Conservation (phyloP, 2,888 invertebrate genomes). For the Terebella lapidaria region DNA sequence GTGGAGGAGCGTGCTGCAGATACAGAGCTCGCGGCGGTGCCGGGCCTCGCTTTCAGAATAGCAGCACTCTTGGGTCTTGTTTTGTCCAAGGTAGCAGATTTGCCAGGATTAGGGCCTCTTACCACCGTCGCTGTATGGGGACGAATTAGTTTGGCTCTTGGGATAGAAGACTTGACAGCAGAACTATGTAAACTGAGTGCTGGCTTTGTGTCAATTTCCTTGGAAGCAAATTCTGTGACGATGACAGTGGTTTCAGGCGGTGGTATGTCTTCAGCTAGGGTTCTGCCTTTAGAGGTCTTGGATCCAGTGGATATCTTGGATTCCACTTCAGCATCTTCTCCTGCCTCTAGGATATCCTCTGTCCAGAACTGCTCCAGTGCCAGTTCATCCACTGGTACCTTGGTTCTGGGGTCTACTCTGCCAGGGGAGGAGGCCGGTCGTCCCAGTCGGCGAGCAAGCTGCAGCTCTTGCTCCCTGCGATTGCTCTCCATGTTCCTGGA, state of each 20-base stretch:
- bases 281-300: background rate
- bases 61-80: constrained; percentile 20
- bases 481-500: constrained; percentile 35
- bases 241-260: constrained; percentile 22
- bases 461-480: constrained; percentile 15
- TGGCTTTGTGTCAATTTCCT: background rate
- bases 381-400: constrained; percentile 36
- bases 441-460: background rate
- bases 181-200: background rate
- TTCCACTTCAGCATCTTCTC: constrained; percentile 10
- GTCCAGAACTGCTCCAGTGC: constrained; percentile 26
- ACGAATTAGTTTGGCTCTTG: constrained; percentile 36
- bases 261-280: background rate
- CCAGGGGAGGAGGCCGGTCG: constrained; percentile 47
- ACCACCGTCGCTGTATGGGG: constrained; percentile 28
- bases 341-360: constrained; percentile 1
- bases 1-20: background rate
- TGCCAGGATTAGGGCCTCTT: background rate
- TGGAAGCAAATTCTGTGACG: constrained; percentile 20
- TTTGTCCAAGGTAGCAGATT: background rate
- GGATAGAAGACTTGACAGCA: constrained; percentile 34
- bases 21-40: background rate
- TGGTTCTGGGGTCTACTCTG: constrained; percentile 44
- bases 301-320: constrained; percentile 4
- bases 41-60: background rate